These are phyloP conservation scores for Eonycteris spelaea DNA, from an alignment of 2,113 vertebrate species.

Conservation along the genomic window DNA sequence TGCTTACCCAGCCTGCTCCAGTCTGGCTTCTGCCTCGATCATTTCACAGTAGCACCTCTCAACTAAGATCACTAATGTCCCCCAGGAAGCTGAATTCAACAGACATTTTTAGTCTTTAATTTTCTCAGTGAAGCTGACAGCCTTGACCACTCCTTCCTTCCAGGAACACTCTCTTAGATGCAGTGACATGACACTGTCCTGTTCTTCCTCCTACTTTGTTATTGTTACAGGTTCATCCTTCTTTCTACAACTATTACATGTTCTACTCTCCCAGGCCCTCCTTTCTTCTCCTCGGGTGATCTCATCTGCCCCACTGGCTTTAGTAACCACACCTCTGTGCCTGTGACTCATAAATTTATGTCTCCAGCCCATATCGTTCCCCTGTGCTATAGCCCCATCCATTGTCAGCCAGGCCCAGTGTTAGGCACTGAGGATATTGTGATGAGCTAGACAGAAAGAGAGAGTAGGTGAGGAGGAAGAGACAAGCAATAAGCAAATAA, in stretches of 20 bases:
- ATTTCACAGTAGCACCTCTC: background rate
- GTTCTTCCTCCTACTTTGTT: background rate
- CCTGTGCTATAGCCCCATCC: background rate
- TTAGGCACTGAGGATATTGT: background rate
- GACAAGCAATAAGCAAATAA: background rate
- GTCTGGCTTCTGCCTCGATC: background rate
- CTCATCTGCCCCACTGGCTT: background rate
- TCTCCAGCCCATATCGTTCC: background rate
- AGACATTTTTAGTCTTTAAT: background rate
- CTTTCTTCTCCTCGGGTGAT: background rate
- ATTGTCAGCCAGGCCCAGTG: background rate
- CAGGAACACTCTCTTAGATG: background rate
- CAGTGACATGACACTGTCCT: background rate
- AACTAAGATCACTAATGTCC: background rate
- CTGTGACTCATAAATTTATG: constrained; percentile 8
- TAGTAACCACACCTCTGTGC: background rate
- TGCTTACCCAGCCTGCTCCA: background rate
- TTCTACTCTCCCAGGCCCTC: background rate
- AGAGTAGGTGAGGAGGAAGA: background rate
- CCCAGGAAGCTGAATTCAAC: background rate
- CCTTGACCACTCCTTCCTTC: background rate
- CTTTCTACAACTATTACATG: constrained; percentile 5
- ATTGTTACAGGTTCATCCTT: constrained; percentile 28
- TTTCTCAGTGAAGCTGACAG: background rate
- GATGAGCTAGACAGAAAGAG: background rate